Evolutionary conservation across 30 jellyfish, hydroid and myxozoan species (phyloP).

Genomic region (Aurelia sp.): DNA sequence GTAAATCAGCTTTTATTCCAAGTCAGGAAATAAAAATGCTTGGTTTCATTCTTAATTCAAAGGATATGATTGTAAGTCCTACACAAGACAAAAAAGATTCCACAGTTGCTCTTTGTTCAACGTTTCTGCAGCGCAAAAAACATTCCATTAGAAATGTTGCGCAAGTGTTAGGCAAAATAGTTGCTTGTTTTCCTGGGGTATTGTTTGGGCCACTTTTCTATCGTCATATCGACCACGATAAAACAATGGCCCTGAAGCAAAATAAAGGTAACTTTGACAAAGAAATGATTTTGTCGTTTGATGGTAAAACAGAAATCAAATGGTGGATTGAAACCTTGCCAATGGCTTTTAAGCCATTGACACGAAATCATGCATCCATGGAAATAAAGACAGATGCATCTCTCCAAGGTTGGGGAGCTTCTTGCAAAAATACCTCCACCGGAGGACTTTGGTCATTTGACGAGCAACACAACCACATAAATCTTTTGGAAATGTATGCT

Average conservation of each 20-base stretch:
- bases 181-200: too few relatives aligned
- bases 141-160: too few relatives aligned
- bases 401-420: conserved; percentile 51
- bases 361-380: background rate
- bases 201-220: too few relatives aligned
- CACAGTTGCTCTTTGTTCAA: background rate
- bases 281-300: too few relatives aligned
- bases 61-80: background rate
- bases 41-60: conserved; percentile 16
- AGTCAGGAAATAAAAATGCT: conserved; percentile 14
- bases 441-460: conserved; percentile 20
- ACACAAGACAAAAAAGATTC: too few relatives aligned
- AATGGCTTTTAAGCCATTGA: background rate
- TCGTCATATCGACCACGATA: too few relatives aligned
- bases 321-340: background rate
- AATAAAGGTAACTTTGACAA: too few relatives aligned
- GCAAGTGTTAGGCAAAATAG: too few relatives aligned
- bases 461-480: conserved; percentile 3
- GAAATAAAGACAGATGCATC: conserved; percentile 19
- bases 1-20: conserved; percentile 27
- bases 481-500: conserved; percentile 31
- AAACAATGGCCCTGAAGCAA: too few relatives aligned
- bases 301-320: too few relatives aligned
- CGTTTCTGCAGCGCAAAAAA: too few relatives aligned
- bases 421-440: background rate